phyloP scores from a whole-genome alignment of 2,797 vertebrate species.

The Mastacembelus armatus region DNA sequence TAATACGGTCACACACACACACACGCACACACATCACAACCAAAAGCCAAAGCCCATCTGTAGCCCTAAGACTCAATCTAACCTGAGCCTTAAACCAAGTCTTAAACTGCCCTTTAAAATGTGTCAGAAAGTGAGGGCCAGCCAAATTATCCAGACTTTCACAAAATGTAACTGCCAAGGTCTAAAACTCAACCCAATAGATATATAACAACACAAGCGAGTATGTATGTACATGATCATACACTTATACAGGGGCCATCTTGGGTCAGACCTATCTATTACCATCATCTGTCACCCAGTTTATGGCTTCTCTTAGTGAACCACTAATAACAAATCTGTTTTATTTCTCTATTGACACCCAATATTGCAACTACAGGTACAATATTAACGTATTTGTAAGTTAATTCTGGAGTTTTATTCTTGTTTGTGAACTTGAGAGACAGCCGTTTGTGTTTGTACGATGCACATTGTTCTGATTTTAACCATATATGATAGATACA shows the following conservation, averaged over 20 bases:
- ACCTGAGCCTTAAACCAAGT: no score
- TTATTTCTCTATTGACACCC: neutral
- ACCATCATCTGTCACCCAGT: neutral
- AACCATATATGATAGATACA: neutral
- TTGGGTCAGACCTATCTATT: neutral
- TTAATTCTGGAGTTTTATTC: neutral
- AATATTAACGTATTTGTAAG: neutral
- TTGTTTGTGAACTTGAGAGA: neutral
- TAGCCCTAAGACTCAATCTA: no score
- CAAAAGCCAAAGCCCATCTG: constrained; percentile 4
- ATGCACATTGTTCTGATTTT: neutral
- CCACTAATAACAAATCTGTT: neutral
- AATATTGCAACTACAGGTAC: neutral
- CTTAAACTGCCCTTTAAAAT: no score
- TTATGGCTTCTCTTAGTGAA: neutral
- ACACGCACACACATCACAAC: neutral
- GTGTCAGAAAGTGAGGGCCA: no score
- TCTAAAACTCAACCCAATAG: no score
- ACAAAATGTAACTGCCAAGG: no score
- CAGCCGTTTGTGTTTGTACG: constrained; percentile 1
- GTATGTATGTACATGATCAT: neutral
- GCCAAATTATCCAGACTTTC: no score
- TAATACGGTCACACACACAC: neutral
- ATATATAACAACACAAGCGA: no score
- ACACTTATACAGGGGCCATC: neutral